Base-by-base conservation (phyloP, 2,888 invertebrate genomes). In the Orchesella flavescens region DNA sequence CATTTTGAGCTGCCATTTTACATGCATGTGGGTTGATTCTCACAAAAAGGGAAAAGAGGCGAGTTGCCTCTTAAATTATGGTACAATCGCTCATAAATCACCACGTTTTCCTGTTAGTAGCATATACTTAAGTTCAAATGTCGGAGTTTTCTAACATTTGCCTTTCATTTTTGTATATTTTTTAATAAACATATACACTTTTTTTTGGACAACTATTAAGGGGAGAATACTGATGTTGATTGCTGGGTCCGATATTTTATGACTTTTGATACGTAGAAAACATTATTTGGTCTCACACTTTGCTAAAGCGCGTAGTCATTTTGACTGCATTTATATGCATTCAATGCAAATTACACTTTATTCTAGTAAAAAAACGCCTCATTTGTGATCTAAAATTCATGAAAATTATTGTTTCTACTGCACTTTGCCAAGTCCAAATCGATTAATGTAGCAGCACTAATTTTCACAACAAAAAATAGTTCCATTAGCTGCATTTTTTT, bases 71-170 rank as follows among this genome's bases (percentile, higher is more conserved):
- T 34, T 34, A 55, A 71, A 71, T 71, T 71, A 53, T 19, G 55
- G 71, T 71, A 53, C 19, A 19, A 13, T 13, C 24, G 43, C 17
- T 59, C 19, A 72, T 72, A 72, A 72, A 57, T 72, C 72, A 72
- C n/a, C 59, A 5, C 19, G 12, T 44, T 72, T 34, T 72, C 59
- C 72, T 72, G 72, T 19, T 59, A 34, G 43, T 15, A 43, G 19
- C 59, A 44, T 72, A 72, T 57, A 17, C 57, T 21, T 21, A 17
- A 19, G 19, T 17, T 57, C 10, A 19, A 57, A 57, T 57, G 57
- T 19, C 57, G 57, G 34, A 7, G 34, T 34, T 34, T 34, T 21
- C 17, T 57, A n/a, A n/a, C n/a, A n/a, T n/a, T 19, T 10, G 7
- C 19, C 19, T 53, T 1, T 17, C 19, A 2, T n/a, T 57, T 57